phyloP scores from a whole-genome alignment of 92 coral and sea anemone species.

The Phymanthus crucifer region DNA sequence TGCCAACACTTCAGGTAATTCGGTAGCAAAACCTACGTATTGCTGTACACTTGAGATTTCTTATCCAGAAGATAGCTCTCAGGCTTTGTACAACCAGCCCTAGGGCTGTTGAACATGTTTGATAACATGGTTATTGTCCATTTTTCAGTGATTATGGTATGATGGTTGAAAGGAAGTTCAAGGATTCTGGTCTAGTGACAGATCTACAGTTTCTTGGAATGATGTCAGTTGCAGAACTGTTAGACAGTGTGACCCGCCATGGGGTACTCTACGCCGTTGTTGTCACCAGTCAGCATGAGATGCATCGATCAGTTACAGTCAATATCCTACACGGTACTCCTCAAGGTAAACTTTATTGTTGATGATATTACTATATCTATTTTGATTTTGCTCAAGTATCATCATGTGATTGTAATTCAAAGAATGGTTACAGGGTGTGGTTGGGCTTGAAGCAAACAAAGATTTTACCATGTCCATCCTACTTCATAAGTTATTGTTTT shows the following conservation, averaged over 20 bases:
- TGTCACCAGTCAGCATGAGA: conserved; percentile 93
- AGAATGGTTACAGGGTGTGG: no score
- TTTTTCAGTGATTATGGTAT: conserved; percentile 89
- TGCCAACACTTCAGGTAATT: no score
- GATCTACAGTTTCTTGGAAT: conserved; percentile 87
- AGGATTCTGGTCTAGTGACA: conserved; percentile 80
- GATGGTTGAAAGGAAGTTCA: conserved; percentile 82
- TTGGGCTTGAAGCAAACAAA: no score
- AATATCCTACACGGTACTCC: conserved; percentile 96
- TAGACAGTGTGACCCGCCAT: conserved; percentile 88
- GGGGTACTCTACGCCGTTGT: conserved; percentile 93
- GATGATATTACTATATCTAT: neutral
- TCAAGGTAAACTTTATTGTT: conserved; percentile 68
- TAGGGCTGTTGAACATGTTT: neutral
- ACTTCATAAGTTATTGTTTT: no score
- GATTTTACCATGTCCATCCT: no score
- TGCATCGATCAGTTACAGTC: conserved; percentile 96
- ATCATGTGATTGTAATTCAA: no score
- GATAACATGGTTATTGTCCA: neutral
- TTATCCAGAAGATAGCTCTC: no score
- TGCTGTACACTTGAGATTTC: no score
- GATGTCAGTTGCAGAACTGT: conserved; percentile 71
- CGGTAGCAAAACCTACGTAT: no score
- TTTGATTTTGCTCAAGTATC: no score
- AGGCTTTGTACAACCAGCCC: no score